Conservation (phyloP, 2,797 vertebrate species). For the Philypnodon macrostomus region DNA sequence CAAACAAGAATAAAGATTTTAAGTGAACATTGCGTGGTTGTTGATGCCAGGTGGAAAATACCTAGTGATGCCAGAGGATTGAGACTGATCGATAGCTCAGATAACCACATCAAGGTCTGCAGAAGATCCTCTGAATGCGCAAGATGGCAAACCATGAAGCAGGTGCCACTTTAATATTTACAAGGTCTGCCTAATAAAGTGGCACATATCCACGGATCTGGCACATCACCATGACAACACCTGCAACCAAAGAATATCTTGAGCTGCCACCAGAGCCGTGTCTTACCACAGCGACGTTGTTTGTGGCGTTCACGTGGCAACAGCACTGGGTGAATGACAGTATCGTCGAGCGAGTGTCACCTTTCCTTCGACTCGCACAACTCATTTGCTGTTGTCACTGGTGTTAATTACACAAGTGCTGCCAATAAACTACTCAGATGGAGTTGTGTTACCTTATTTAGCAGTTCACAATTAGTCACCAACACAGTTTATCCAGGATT, state of each 20-base stretch:
- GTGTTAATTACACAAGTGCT: conserved; percentile 66
- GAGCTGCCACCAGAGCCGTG: conserved; percentile 36
- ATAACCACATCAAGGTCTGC: too few relatives aligned
- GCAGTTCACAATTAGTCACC: conserved; percentile 5
- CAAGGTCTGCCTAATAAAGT: too few relatives aligned
- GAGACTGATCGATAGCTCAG: too few relatives aligned
- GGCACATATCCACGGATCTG: conserved; percentile 8
- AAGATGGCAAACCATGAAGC: too few relatives aligned
- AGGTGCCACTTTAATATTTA: too few relatives aligned
- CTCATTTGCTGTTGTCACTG: conserved; percentile 33
- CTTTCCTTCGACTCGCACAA: conserved; percentile 49
- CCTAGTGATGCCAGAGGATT: too few relatives aligned
- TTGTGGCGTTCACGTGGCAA: conserved; percentile 42
- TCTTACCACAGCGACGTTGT: conserved; percentile 41
- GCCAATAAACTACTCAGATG: conserved; percentile 20
- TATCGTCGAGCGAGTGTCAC: conserved; percentile 44
- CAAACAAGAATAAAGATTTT: too few relatives aligned
- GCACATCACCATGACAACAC: conserved; percentile 21
- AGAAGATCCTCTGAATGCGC: too few relatives aligned
- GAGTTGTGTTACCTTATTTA: conserved; percentile 29
- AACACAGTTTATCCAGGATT: neutral
- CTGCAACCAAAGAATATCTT: conserved; percentile 14
- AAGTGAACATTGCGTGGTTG: too few relatives aligned
- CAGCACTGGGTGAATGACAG: conserved; percentile 36
- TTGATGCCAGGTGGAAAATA: too few relatives aligned